A percentile compares a stretch with the other conserved stretches of the same genome.
Evolutionary conservation across 2,797 vertebrate genomes (phyloP).

Genomic region (Crocodylus rhombifer): DNA sequence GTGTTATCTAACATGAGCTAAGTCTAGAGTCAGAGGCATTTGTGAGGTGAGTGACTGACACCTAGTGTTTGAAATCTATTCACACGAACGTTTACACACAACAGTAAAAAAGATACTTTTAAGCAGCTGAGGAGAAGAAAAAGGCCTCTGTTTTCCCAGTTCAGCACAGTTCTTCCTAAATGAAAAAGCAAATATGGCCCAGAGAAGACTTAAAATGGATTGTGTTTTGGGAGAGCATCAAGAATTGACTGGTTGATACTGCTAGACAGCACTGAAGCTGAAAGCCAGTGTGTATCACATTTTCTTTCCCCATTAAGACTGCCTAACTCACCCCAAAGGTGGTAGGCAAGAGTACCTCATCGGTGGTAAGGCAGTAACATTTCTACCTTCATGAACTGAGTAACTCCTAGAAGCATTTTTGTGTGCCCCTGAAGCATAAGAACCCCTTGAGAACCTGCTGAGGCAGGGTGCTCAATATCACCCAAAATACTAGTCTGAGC

Average conservation of each 20-base stretch:
- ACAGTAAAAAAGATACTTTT: rapidly evolving
- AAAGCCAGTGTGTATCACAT: neutral
- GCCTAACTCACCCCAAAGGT: neutral
- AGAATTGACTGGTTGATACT: neutral
- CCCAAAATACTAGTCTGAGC: neutral
- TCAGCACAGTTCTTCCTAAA: neutral
- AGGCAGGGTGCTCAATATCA: neutral
- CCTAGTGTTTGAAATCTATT: conserved; percentile 65
- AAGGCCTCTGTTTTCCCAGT: neutral
- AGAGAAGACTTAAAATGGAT: neutral
- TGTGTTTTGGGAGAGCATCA: neutral
- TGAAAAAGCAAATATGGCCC: neutral
- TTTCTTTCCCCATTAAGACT: rapidly evolving
- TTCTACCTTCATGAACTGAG: neutral
- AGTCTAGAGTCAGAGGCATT: neutral
- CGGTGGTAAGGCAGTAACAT: neutral
- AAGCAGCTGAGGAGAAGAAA: neutral
- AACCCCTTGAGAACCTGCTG: neutral
- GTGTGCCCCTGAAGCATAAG: neutral
- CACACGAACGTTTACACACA: neutral
- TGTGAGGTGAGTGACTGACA: conserved; percentile 70
- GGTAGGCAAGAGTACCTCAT: neutral
- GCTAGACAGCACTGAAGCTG: neutral
- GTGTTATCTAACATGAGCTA: neutral
- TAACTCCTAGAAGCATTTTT: too few relatives aligned